Conservation (phyloP, 2,797 vertebrate genomes). For the Spinus pinus region DNA sequence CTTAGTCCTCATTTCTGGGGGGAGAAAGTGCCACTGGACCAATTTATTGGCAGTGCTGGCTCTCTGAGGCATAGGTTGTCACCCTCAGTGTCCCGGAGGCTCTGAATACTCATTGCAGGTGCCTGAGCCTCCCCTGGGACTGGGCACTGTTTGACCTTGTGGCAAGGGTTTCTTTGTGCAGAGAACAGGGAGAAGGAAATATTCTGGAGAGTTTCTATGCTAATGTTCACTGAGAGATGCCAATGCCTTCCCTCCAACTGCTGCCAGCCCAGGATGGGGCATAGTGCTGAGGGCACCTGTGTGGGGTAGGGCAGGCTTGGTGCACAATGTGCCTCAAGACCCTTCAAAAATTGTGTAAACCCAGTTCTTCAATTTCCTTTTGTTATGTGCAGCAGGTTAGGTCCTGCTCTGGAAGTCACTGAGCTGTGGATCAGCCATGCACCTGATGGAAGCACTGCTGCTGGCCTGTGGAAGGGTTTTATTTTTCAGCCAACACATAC, state of each 20-base stretch:
- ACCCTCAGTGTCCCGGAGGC: accelerated
- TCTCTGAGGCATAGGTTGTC: background rate
- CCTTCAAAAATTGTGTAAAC: background rate
- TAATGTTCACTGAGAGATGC: background rate
- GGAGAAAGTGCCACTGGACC: background rate
- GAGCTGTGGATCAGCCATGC: background rate
- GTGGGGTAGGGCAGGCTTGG: accelerated
- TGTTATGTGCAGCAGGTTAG: background rate
- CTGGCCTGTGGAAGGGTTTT: background rate
- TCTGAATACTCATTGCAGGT: background rate
- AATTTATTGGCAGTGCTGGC: background rate
- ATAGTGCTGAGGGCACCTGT: background rate
- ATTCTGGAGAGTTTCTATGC: background rate
- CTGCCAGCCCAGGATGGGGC: background rate
- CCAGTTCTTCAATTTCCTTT: background rate
- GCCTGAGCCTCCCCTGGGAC: background rate
- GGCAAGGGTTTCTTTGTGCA: background rate
- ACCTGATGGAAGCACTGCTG: background rate
- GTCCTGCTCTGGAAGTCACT: background rate
- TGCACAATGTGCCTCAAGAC: background rate
- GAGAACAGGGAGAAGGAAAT: background rate
- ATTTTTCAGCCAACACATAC: background rate
- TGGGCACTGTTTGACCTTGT: background rate
- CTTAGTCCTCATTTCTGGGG: background rate
- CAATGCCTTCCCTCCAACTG: background rate